Base-by-base conservation (phyloP, 2,888 invertebrate genomes). In the Lapara coniferarum region DNA sequence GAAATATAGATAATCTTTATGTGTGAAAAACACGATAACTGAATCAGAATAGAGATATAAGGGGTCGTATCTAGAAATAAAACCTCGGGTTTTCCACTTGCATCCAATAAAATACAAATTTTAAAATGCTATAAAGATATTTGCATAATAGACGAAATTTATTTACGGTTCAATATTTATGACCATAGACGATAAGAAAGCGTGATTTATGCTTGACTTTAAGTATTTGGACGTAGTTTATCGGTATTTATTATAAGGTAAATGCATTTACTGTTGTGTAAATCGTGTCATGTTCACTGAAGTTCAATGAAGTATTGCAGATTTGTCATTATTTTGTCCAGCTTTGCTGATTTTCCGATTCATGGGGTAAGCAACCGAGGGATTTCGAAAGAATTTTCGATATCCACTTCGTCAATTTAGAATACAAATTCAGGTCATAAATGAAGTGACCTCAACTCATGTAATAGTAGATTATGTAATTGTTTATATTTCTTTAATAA, bases 91-190 rank as follows among this genome's bases (percentile, higher is more conserved):
- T 72, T 77, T 77, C 76, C 77, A 77, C 76, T 70, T 75, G 73
- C 79, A 72, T 80, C 74, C 71, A 79, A 83, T 85, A 84, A 84
- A 81, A 77, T 78, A 77, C 71, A 76, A 75, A 76, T 78, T 83
- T 84, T 78, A 81, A 79, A 77, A 77, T 78, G 75, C 78, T 69
- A 77, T 82, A 82, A 81, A 84, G 69, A 76, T 78, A 85, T 85
- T 82, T 79, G 83, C 83, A 83, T 85, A 81, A 79, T 78, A 78
- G 78, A 78, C 75, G 74, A 76, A 78, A 76, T 79, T 78, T 80
- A 77, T 82, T 80, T 80, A 80, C 77, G 77, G 74, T 76, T 75
- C 75, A 74, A 78, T 79, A 81, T 83, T 81, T 84, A 84, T 80
- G 78, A 75, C 72, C 70, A 70, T 74, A 73, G 74, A 67, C 80